Base-by-base conservation (phyloP, 2,797 vertebrate species). In the Sorex maritimensis region DNA sequence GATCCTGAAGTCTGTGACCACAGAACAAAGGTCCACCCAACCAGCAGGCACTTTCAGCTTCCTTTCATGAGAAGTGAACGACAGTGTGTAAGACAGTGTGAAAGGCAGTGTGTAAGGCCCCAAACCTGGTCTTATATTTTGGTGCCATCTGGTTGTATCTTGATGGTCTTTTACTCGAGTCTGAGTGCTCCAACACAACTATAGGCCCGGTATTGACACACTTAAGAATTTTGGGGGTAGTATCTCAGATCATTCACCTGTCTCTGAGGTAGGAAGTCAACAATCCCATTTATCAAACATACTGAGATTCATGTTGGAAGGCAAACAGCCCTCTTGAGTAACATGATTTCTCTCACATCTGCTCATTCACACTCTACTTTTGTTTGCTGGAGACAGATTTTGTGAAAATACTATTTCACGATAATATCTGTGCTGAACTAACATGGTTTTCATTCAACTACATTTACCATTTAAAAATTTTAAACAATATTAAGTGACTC, bases 381-480 rank as follows among this genome's bases (percentile, higher is more conserved):
- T 74, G 78, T 95, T 28, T 95, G 86, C 93, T 95, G 85, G 95
- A 93, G 75, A 93, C 55, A 94, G 68, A 96, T 5, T 12, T 49
- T 79, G 89, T 85, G 92, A 23, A 92, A 93, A 81, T 82, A 63
- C 67, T 46, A 83, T 79, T 93, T 90, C 28, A 73, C 52, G 83
- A 38, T 46, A 87, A 82, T 75, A 71, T 95, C 85, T 91, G 38
- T 92, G 49, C 85, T 87, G 78, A 92, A 95, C 91, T 81, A 93
- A 61, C 26, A 73, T 90, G 87, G 63, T 82, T 71, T 28, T 58
- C 75, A 86, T 61, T 89, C 34, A 83, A 92, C 34, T 12, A 69
- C 0, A 44, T 3, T 83, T 61, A 91, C 94, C 93, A 63, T 49
- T 61, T 61, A 61, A 61, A 61, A 61, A 61, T 14, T 63, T 77